Percentiles rank a stretch among this genome's conserved stretches.
These are phyloP conservation scores for Aspidapion aeneum DNA, from an alignment of 2,888 invertebrate genomes.

Conservation along the genomic window DNA sequence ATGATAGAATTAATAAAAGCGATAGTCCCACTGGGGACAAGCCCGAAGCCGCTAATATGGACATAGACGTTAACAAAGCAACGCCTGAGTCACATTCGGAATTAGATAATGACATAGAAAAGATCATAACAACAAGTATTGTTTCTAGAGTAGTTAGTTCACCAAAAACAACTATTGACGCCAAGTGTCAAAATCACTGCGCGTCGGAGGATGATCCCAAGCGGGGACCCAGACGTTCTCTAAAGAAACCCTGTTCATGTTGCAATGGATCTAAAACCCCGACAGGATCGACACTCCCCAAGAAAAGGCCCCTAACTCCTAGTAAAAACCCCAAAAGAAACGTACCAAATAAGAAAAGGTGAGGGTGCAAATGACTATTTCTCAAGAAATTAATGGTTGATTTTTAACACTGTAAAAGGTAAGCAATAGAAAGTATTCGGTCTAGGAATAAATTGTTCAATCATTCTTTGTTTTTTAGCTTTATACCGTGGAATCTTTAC, in stretches of 20 bases:
- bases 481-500: no score
- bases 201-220: conserved; percentile 40
- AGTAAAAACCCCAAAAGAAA: conserved; percentile 40
- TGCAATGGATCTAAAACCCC: conserved; percentile 40
- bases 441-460: no score
- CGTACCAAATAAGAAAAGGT: conserved; percentile 46
- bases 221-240: conserved; percentile 42
- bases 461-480: no score
- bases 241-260: conserved; percentile 45
- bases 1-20: conserved; percentile 32
- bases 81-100: neutral
- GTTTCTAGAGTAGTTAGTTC: neutral
- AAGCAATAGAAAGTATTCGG: neutral
- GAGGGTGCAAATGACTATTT: conserved; percentile 38
- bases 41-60: neutral
- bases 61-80: neutral
- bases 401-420: neutral
- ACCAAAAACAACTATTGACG: neutral
- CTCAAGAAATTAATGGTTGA: conserved; percentile 10
- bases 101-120: neutral
- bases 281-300: conserved; percentile 26
- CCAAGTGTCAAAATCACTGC: conserved; percentile 38
- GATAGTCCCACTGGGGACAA: conserved; percentile 15
- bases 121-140: neutral
- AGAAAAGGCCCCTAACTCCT: conserved; percentile 33